A percentile compares a stretch with the other conserved stretches of the same genome.
These are phyloP conservation scores for Momotus momota DNA, from an alignment of 2,797 vertebrate species.

Conservation along the genomic window DNA sequence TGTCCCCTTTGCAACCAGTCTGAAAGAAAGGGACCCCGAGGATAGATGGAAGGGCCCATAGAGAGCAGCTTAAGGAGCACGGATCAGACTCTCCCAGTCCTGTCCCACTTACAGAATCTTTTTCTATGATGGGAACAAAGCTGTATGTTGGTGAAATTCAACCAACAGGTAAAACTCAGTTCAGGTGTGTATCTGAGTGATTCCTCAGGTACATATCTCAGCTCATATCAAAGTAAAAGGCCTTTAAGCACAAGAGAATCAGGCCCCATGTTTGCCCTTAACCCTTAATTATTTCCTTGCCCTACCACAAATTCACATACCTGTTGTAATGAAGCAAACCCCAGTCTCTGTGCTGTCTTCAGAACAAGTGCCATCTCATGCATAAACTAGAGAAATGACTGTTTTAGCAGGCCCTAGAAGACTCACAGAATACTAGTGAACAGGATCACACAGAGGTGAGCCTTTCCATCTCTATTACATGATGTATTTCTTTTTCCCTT, in stretches of 20 bases:
- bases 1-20: not conserved
- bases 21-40: not conserved
- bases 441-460: not conserved
- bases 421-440: not conserved
- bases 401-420: not conserved
- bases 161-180: not conserved
- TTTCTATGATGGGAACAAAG: not conserved
- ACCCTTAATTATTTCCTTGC: not conserved
- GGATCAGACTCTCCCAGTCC: not conserved
- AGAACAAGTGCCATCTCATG: not conserved
- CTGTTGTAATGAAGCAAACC: not conserved
- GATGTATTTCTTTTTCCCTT: not conserved
- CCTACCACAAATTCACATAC: not conserved
- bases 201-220: not conserved
- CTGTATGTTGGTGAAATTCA: not conserved
- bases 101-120: not conserved
- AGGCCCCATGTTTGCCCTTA: not conserved
- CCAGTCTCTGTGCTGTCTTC: not conserved
- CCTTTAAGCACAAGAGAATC: not conserved
- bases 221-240: not conserved
- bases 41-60: not conserved
- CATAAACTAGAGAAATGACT: not conserved
- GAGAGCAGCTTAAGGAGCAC: not conserved
- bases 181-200: not conserved
- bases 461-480: not conserved